Evolutionary conservation across 2,113 vertebrate species (phyloP), one percentile per base, ranked within the genome.

Genomic region (Excalfactoria chinensis): DNA sequence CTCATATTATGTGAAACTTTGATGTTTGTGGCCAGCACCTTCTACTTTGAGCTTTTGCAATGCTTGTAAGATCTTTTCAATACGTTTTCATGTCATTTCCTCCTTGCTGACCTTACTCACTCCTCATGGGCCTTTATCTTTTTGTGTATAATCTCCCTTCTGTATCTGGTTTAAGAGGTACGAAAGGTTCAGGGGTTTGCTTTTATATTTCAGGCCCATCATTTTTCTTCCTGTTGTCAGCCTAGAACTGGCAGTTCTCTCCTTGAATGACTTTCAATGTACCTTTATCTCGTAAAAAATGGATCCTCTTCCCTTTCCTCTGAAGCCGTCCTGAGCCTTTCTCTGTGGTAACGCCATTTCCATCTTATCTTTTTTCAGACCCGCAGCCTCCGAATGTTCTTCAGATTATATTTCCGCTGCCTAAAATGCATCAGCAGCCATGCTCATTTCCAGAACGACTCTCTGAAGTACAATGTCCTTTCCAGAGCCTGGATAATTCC

Each of bases 381-480:
- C 37, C 88, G 83, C 75, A 93, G 6, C 48, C 91, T 96, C 51
- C 34, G 70, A 83, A 83, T 90, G 58, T 74, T 66, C 51, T 84
- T 91, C 71, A 76, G 63, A 58, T 85, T 85, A 13, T 73, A 71
- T 91, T 93, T 91, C 20, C 2, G 20, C 81, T 67, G 78, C 75
- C 71, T 87, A 63, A 80, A 82, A 79, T 63, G 64, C 53, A 46
- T 92, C 80, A 77, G 25, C 56, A 86, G 51, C 60, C 53, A 26
- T 4, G 6, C 58, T 94, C 51, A n/a, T 92, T 94, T 89, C 70
- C 77, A 77, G 81, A 96, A 94, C 71, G 67, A 55, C 56, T 56
- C 94, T 86, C 86, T 1, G 5, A 89, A 93, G 93, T 89, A 72
- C 86, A 91, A 87, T 95, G 86, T 96, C 92, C 89, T 96, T 53